A percentile compares a stretch with the other conserved stretches of the same genome.
phyloP scores from a whole-genome alignment of 64 coral and sea anemone species.

The Pocillopora verrucosa region DNA sequence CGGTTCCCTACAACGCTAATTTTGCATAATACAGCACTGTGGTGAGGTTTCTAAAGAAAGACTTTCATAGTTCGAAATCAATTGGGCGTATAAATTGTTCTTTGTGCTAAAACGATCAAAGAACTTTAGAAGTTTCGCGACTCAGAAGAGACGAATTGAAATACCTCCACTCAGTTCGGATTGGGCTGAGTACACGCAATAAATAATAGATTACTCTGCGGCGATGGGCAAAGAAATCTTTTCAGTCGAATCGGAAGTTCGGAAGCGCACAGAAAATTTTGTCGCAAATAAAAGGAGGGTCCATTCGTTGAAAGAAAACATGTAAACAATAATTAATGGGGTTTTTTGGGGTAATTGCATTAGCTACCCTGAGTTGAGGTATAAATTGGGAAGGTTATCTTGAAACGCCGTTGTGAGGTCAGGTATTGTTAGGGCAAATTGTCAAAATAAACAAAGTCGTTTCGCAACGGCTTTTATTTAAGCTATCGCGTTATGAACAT shows the following conservation, averaged over 20 bases:
- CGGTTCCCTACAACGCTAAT: not conserved
- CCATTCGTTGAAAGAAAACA: not conserved
- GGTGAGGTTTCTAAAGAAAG: not conserved
- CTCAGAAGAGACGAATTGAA: not conserved
- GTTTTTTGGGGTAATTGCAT: no score
- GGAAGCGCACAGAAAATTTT: not conserved
- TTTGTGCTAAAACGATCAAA: not conserved
- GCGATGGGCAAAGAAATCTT: slow-evolving; percentile 28
- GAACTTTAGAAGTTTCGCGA: not conserved
- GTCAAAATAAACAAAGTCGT: not conserved
- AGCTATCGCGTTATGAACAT: not conserved
- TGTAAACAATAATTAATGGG: slow-evolving; percentile 2
- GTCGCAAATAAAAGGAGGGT: not conserved
- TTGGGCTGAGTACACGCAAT: not conserved
- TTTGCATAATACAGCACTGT: not conserved
- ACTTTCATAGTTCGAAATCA: not conserved
- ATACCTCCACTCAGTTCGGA: not conserved
- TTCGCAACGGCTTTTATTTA: not conserved
- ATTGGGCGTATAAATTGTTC: not conserved
- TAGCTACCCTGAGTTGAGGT: not conserved
- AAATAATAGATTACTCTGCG: slow-evolving; percentile 21
- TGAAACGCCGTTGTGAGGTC: slow-evolving; percentile 13
- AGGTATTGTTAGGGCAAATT: not conserved
- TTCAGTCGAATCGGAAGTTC: not conserved
- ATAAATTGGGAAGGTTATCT: slow-evolving; percentile 20